Conservation (phyloP, 2,888 invertebrate species). For the Ectropis crepuscularia region DNA sequence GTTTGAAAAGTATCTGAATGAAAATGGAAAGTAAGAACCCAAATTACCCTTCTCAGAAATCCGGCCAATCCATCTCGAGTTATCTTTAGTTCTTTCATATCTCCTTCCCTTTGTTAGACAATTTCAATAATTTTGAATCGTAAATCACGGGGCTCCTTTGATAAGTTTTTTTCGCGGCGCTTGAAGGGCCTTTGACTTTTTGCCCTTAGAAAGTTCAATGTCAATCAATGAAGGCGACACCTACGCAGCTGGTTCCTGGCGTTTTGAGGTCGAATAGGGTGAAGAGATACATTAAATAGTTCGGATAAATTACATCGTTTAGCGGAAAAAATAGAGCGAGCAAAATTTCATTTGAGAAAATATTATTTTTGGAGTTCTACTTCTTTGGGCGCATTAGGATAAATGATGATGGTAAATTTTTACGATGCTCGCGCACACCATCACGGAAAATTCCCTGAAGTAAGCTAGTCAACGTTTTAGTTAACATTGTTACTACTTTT, state of each 20-base stretch:
- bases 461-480: no score
- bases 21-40: constrained; percentile 11
- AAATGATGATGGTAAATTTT: no score
- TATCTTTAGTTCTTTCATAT: constrained; percentile 27
- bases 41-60: constrained; percentile 26
- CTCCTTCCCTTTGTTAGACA: constrained; percentile 22
- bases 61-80: constrained; percentile 21
- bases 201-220: constrained; percentile 35
- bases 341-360: neutral
- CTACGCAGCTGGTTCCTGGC: constrained; percentile 18
- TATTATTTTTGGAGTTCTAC: no score
- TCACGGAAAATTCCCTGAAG: no score
- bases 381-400: no score
- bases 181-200: constrained; percentile 27
- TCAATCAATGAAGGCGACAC: constrained; percentile 25
- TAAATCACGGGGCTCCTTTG: constrained; percentile 30
- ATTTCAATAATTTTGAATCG: constrained; percentile 28
- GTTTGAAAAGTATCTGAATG: constrained; percentile 10
- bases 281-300: constrained; percentile 1
- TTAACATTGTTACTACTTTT: no score
- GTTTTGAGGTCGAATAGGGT: constrained; percentile 9
- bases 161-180: constrained; percentile 26
- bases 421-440: no score
- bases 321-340: no score
- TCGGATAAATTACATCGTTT: neutral